Evolutionary conservation across 2,888 invertebrate genomes (phyloP).

Genomic region (Diplolepis rosae): DNA sequence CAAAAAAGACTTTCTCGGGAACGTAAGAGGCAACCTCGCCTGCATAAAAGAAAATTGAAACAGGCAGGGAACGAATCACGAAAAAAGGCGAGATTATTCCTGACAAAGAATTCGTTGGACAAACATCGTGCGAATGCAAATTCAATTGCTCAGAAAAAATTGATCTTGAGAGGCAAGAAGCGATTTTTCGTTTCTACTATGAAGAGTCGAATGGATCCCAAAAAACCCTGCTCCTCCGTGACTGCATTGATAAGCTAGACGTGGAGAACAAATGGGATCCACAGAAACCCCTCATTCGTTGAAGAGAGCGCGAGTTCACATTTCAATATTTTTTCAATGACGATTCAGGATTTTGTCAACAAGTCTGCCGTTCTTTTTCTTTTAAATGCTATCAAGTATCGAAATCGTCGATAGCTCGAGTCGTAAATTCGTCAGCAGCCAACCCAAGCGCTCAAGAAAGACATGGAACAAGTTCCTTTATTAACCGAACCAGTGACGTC

Average conservation of each 20-base stretch:
- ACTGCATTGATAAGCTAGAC: background rate
- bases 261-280: background rate
- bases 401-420: conserved; percentile 19
- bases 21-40: background rate
- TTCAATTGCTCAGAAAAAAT: conserved; percentile 31
- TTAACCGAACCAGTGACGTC: conserved; percentile 15
- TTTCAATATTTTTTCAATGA: conserved; percentile 27
- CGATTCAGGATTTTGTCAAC: conserved; percentile 1
- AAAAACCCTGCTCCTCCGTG: background rate
- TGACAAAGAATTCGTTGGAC: conserved; percentile 4
- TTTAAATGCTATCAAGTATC: conserved; percentile 25
- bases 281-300: conserved; percentile 4
- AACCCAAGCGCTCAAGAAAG: conserved; percentile 29
- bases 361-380: conserved; percentile 30
- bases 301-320: conserved; percentile 2
- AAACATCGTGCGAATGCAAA: conserved; percentile 35
- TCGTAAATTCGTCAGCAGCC: conserved; percentile 6
- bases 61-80: conserved; percentile 19
- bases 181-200: conserved; percentile 33
- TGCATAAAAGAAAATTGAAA: conserved; percentile 31
- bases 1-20: background rate
- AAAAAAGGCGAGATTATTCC: conserved; percentile 27
- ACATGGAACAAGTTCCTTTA: conserved; percentile 19
- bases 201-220: conserved; percentile 1
- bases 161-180: conserved; percentile 29